Conservation (phyloP, 2,113 vertebrate genomes). For the Oncorhynchus clarkii region DNA sequence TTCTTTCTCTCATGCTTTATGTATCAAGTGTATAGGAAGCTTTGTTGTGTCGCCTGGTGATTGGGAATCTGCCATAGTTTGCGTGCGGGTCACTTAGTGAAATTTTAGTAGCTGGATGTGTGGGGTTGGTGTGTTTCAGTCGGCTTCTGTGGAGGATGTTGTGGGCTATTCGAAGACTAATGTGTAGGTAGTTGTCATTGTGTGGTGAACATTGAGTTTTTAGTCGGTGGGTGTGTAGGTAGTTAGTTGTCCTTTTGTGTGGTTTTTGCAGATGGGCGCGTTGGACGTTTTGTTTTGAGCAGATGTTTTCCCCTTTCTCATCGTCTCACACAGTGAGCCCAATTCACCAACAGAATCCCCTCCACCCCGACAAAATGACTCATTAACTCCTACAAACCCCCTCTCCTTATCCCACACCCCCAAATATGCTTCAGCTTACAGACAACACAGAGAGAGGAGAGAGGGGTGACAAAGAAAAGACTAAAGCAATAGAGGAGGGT, state of each 20-base stretch:
- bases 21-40: constrained; percentile 20
- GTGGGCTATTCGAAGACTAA: no score
- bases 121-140: constrained; percentile 44
- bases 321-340: constrained; percentile 27
- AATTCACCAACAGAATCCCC: constrained; percentile 46
- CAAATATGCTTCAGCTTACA: constrained; percentile 48
- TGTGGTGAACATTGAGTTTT: constrained; percentile 38
- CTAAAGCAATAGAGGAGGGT: constrained; percentile 56
- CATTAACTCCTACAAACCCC: constrained; percentile 53
- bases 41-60: constrained; percentile 42
- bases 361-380: constrained; percentile 53
- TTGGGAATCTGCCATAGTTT: constrained; percentile 47
- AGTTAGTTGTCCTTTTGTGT: constrained; percentile 43
- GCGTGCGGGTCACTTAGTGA: constrained; percentile 49
- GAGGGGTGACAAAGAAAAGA: constrained; percentile 51
- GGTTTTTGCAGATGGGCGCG: constrained; percentile 26
- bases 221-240: constrained; percentile 30
- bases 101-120: constrained; percentile 31
- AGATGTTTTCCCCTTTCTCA: constrained; percentile 19
- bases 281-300: constrained; percentile 22
- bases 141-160: neutral
- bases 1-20: constrained; percentile 48
- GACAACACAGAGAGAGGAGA: constrained; percentile 40
- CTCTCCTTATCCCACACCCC: constrained; percentile 22
- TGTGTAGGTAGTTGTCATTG: constrained; percentile 31